Evolutionary conservation across 1,140 invertebrate species (phyloP).

Genomic region (Drosophila guanche): DNA sequence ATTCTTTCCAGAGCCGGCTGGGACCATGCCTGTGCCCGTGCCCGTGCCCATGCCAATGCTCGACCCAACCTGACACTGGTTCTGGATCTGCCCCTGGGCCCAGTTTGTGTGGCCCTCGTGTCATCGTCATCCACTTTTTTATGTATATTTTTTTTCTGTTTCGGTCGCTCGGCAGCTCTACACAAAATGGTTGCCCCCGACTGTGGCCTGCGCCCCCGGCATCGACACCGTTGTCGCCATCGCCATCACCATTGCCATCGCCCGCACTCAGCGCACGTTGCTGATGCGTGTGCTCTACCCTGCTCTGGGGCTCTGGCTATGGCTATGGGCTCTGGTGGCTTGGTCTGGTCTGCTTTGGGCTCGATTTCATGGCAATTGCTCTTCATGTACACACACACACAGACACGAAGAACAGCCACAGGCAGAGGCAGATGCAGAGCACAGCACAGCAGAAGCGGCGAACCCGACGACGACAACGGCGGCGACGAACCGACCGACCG

Average conservation of each 20-base stretch:
- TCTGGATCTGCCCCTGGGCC: no score
- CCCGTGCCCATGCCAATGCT: no score
- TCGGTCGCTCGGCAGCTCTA: conserved; percentile 10
- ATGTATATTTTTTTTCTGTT: neutral
- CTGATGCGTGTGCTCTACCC: conserved; percentile 58
- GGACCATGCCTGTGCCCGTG: neutral
- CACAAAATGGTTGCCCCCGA: conserved; percentile 70
- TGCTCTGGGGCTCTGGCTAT: conserved; percentile 38
- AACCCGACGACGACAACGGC: conserved; percentile 14
- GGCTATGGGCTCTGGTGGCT: conserved; percentile 2
- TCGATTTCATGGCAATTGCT: conserved; percentile 76
- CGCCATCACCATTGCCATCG: conserved; percentile 27
- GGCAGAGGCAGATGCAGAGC: conserved; percentile 11
- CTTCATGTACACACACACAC: conserved; percentile 29
- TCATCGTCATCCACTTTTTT: conserved; percentile 20
- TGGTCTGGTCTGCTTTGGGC: conserved; percentile 75
- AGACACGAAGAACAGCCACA: conserved; percentile 6
- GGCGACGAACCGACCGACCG: conserved; percentile 41
- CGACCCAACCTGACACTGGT: no score
- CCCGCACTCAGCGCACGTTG: conserved; percentile 54
- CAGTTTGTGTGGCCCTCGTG: conserved; percentile 5
- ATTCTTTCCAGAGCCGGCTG: conserved; percentile 50
- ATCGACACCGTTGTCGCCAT: conserved; percentile 51
- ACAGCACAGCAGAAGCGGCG: conserved; percentile 1
- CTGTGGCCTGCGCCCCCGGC: conserved; percentile 64